phyloP scores from a whole-genome alignment of 2,888 invertebrate species.

The Orthosia gracilis region DNA sequence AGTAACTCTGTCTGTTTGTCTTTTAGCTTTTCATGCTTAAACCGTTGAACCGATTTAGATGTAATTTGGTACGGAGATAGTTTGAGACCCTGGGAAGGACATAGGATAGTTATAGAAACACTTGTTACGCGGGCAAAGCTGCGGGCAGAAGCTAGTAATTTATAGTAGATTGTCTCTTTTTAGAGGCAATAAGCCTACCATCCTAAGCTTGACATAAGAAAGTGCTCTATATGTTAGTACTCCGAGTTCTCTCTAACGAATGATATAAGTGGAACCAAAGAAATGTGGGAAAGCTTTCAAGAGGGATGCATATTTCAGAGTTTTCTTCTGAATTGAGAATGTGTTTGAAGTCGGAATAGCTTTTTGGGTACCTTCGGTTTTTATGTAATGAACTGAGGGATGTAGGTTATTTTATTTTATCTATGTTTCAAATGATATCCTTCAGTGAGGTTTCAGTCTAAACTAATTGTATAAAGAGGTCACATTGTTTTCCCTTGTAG shows the following conservation, averaged over 20 bases:
- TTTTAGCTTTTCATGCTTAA: too few relatives aligned
- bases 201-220: not conserved
- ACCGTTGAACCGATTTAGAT: too few relatives aligned
- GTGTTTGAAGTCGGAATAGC: slow-evolving; percentile 29
- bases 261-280: slow-evolving; percentile 37
- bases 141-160: too few relatives aligned
- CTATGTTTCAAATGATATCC: not conserved
- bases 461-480: not conserved
- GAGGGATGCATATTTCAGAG: slow-evolving; percentile 46
- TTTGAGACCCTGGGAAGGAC: too few relatives aligned
- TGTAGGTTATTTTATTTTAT: not conserved
- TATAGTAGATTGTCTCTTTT: too few relatives aligned
- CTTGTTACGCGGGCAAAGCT: too few relatives aligned
- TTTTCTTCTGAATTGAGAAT: slow-evolving; percentile 33
- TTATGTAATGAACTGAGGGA: not conserved
- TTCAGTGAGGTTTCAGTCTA: not conserved
- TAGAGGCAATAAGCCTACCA: too few relatives aligned
- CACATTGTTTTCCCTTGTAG: too few relatives aligned
- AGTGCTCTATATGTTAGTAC: slow-evolving; percentile 5
- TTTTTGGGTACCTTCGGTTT: slow-evolving; percentile 8
- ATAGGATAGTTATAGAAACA: too few relatives aligned
- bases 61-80: too few relatives aligned
- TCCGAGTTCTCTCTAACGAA: slow-evolving; percentile 47
- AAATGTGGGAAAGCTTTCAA: slow-evolving; percentile 42
- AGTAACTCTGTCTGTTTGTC: too few relatives aligned